Evolutionary conservation across 2,888 invertebrate genomes (phyloP), one percentile per base, ranked within the genome.

Genomic region (Eucera pruinosa): DNA sequence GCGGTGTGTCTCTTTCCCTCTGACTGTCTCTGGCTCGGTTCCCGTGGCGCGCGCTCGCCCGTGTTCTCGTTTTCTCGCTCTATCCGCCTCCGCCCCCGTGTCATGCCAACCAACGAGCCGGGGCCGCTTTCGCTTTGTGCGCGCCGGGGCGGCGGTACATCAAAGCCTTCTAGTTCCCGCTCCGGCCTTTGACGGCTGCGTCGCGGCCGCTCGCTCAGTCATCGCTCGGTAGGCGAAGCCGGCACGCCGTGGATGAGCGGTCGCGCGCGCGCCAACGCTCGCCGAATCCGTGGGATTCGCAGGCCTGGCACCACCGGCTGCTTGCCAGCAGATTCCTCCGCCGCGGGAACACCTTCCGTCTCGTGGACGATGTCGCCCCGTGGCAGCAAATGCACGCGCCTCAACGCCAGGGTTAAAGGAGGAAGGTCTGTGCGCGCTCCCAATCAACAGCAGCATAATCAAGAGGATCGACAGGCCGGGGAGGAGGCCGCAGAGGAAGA

Each of bases 101-200:
- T 84, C 84, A 85, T 90, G 86, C 89, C 87, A 90, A 86, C 90
- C 90, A 90, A 89, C 88, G 88, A 87, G 86, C 88, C 89, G 89
- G 88, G 86, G 88, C 88, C 87, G 91, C 90, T 90, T 89, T 89
- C 87, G 90, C 91, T 91, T 91, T 90, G 91, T 91, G 91, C 90
- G 91, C 91, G 90, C 88, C 90, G 90, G 88, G 85, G 91, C 90
- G 91, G 91, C 89, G 90, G 90, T 89, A 92, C 90, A 91, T 92
- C 91, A 91, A 92, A 92, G 91, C 91, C 89, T 90, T 90, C 89
- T 88, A 89, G 91, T 89, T 90, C 87, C 89, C 90, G 89, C 89
- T 89, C 89, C 90, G 89, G 91, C 91, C 91, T 91, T 92, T 91
- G 91, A 91, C 90, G 91, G 89, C 84, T 89, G 90, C 89, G 90